Base-by-base conservation (phyloP, 2,113 vertebrate species). In the Leucopternis melanops region DNA sequence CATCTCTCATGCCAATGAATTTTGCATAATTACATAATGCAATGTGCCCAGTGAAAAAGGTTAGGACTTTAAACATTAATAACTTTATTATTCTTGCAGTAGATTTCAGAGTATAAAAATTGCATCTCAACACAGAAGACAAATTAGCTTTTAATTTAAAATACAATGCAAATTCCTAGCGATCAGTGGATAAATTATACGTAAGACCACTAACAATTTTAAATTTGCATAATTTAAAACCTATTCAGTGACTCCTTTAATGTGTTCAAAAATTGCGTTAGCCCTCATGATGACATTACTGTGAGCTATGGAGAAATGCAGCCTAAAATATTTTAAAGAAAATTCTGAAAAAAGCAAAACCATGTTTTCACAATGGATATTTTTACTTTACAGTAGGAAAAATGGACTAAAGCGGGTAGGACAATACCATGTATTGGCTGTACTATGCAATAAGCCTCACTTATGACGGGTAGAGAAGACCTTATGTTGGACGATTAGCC, bases 21-120 rank as follows among this genome's bases (percentile, higher is more conserved):
- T 96, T 91, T 94, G 45, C 88, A 91, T 92, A 91, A 93, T 95
- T 94, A 81, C 54, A 81, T 83, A 91, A 69, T 74, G 44, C 73
- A 78, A 19, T 63, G 18, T 91, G 66, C 61, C 78, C 78, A 77
- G 61, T 91, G 59, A 89, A 96, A 92, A 92, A 94, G 42, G 81
- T 80, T 92, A 91, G 67, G 78, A 92, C 62, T 95, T 97, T 85
- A 94, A 96, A 87, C 55, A 92, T 97, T 96, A 92, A 95, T 96
- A 94, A 88, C 73, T 92, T 90, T 86, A 73, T 95, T 95, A 94
- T 84, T 94, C 15, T 23, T 75, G 42, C 27, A 89, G 58, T 61
- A 87, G 73, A 78, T 89, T 96, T 91, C 73, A 89, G 42, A 55
- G 18, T 59, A 85, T 81, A 93, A 91, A 95, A 86, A 87, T 80